Base-by-base conservation (phyloP, 2,113 vertebrate species). In the Dendrocopos noguchii region DNA sequence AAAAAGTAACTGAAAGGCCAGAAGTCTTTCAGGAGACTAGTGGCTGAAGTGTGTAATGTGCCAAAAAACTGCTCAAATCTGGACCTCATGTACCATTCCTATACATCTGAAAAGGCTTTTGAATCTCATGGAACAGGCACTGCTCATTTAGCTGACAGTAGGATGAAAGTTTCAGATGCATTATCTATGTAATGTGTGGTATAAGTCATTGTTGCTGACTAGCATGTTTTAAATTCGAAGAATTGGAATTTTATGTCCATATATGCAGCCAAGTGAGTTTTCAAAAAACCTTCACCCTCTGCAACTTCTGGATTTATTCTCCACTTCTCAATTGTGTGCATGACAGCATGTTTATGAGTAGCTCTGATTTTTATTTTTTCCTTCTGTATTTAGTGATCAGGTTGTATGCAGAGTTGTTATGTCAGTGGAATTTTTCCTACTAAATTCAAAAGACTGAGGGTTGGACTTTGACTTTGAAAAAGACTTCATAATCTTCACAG, bases 151-250 rank as follows among this genome's bases (percentile, higher is more conserved):
- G 6, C 20, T 76, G 16, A 34, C 0, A 8, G 17, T 33, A 17
- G n/a, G 11, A 19, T 84, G 12, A 67, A 67, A 50, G 16, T 65
- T 90, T 61, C 13, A 61, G 33, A 25, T 33, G 13, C 28, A 14
- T 67, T 84, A 28, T 65, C 31, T 0, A 2, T 73, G n/a, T 55
- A 55, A 29, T 6, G 1, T n/a, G 25, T 2, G 2, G 1, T 63
- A 80, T 52, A 19, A 52, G 16, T 73, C 13, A 29, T 64, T 20
- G 56, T 78, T 8, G 4, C n/a, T 87, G 57, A 47, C 33, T 31
- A 19, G 15, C 19, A 64, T 59, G 16, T 17, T 78, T 19, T 39
- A 27, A 73, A 31, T 88, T 18, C 71, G 25, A 77, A 71, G 56
- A 65, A 55, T 3, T 59, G n/a, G 39, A 61, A 36, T n/a, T 84